Percentiles rank a stretch among this genome's conserved stretches.
Conservation (phyloP, 2,797 vertebrate species). For the Parauchenoglanis ngamensis region DNA sequence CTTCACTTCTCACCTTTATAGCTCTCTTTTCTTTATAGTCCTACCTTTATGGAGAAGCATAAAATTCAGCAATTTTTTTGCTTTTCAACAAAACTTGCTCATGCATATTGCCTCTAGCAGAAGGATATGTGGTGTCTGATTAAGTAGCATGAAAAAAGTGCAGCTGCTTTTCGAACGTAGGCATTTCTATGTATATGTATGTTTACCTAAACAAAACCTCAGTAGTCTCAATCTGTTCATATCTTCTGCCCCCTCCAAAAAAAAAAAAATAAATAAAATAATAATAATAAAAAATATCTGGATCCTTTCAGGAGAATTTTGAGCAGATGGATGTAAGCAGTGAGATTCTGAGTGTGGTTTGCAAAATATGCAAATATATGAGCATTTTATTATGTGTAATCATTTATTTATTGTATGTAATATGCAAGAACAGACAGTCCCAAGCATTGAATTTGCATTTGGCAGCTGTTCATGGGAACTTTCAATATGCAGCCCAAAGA, state of each 20-base stretch:
- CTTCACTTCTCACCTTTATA: neutral
- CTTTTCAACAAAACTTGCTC: neutral
- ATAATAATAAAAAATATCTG: too few relatives aligned
- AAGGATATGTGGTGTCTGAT: neutral
- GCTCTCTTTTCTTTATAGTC: neutral
- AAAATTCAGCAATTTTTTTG: neutral
- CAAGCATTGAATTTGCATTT: too few relatives aligned
- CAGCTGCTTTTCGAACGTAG: neutral
- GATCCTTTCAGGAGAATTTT: neutral
- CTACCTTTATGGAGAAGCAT: neutral
- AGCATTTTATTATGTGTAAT: neutral
- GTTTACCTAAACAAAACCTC: slow-evolving; percentile 8
- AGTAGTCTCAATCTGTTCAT: slow-evolving; percentile 23
- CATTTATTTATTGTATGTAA: neutral
- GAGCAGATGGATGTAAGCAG: slow-evolving; percentile 5
- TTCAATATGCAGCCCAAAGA: too few relatives aligned
- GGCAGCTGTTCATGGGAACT: too few relatives aligned
- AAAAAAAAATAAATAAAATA: neutral
- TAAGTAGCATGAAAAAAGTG: neutral
- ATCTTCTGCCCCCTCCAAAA: neutral
- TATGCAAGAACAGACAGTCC: neutral
- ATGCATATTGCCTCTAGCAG: neutral
- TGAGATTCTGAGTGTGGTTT: neutral
- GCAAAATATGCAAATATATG: neutral
- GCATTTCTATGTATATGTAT: slow-evolving; percentile 15